Percentiles rank a stretch among this genome's conserved stretches.
These are phyloP conservation scores for Eugnorisma glareosa DNA, from an alignment of 2,888 invertebrate genomes.

Conservation along the genomic window DNA sequence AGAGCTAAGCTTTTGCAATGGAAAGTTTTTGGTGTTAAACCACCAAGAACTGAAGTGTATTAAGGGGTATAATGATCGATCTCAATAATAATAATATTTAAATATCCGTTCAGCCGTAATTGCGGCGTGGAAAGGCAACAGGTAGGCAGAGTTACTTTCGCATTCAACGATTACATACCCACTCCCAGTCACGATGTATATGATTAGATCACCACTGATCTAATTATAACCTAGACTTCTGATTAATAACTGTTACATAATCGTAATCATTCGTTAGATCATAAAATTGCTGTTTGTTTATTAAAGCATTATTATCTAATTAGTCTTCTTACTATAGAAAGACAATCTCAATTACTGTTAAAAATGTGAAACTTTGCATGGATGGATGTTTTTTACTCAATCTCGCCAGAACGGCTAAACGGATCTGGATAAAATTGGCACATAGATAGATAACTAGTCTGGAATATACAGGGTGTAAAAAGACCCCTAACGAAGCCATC, in stretches of 20 bases:
- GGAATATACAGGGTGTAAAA: no score
- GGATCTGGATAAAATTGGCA: neutral
- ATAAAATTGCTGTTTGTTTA: neutral
- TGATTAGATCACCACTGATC: neutral
- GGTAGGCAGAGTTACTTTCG: neutral
- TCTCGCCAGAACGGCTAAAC: neutral
- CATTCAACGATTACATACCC: neutral
- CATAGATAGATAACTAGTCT: no score
- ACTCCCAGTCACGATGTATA: no score
- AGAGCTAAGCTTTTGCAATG: no score
- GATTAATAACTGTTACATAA: neutral
- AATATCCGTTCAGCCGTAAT: neutral
- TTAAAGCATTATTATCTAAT: neutral
- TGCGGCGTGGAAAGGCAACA: neutral
- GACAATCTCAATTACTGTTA: neutral
- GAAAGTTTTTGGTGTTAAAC: neutral
- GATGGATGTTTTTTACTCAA: neutral
- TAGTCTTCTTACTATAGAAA: neutral
- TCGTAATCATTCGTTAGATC: neutral
- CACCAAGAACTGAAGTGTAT: neutral
- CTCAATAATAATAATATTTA: no score
- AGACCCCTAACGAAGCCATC: no score
- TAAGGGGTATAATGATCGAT: neutral
- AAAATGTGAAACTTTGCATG: neutral
- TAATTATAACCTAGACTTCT: neutral